Conservation (phyloP, 2,113 vertebrate species). For the Phycodurus eques region DNA sequence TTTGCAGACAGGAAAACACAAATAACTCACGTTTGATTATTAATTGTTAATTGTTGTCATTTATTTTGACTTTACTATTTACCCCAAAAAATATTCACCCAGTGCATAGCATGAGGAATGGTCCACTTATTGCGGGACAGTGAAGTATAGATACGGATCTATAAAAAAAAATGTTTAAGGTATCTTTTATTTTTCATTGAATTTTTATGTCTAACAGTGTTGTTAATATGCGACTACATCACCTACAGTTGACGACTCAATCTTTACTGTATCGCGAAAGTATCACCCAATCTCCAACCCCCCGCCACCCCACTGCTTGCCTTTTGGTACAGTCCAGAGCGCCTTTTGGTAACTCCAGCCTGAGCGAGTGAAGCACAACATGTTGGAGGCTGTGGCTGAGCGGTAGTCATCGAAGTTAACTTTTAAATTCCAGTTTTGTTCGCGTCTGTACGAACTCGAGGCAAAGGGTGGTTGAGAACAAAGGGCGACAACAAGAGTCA, state of each 20-base stretch:
- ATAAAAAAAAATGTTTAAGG: fast-evolving
- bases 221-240: background rate
- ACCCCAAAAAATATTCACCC: conserved; percentile 13
- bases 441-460: conserved; percentile 35
- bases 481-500: conserved; percentile 44
- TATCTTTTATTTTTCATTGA: fast-evolving
- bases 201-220: too few relatives aligned
- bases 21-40: background rate
- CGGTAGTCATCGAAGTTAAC: conserved; percentile 40
- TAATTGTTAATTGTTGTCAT: conserved; percentile 9
- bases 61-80: background rate
- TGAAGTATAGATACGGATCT: background rate
- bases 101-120: conserved; percentile 41
- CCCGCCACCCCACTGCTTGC: conserved; percentile 2
- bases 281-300: fast-evolving
- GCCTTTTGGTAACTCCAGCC: conserved; percentile 59
- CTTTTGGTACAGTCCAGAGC: conserved; percentile 65
- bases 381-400: conserved; percentile 48
- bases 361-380: conserved; percentile 58
- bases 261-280: fast-evolving
- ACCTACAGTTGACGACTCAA: background rate
- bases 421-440: conserved; percentile 60
- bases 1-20: background rate
- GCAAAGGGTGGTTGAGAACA: conserved; percentile 30
- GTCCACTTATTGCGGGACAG: conserved; percentile 28